These are phyloP conservation scores for Aphelinus atriplicis DNA, from an alignment of 1,140 invertebrate species.

Conservation along the genomic window DNA sequence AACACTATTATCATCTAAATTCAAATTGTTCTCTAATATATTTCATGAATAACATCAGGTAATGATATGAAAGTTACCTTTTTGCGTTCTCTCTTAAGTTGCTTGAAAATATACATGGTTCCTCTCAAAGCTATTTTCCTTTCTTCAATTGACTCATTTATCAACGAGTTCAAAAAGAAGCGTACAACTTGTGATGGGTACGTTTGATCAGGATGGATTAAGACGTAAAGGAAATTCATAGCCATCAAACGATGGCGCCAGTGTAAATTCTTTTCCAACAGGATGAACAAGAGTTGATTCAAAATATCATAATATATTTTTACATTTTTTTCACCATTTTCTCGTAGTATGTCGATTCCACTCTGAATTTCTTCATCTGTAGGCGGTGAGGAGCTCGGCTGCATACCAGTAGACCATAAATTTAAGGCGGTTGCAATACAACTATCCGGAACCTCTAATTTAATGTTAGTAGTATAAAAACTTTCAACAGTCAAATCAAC, in stretches of 20 bases:
- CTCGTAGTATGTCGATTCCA: constrained; percentile 58
- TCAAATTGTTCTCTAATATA: no score
- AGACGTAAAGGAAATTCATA: constrained; percentile 75
- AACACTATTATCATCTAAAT: neutral
- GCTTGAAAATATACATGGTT: constrained; percentile 76
- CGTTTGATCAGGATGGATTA: constrained; percentile 77
- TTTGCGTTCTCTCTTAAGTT: constrained; percentile 76
- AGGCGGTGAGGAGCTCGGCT: constrained; percentile 54
- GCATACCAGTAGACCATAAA: constrained; percentile 57
- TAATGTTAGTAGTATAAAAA: constrained; percentile 67
- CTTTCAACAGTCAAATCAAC: no score
- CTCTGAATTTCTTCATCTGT: constrained; percentile 57
- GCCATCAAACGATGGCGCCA: constrained; percentile 84
- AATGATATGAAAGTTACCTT: constrained; percentile 48
- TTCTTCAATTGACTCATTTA: constrained; percentile 81
- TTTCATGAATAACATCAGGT: no score
- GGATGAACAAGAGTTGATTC: constrained; percentile 71
- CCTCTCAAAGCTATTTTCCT: constrained; percentile 75
- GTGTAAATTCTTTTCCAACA: constrained; percentile 77
- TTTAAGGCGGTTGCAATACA: constrained; percentile 66
- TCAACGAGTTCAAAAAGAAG: constrained; percentile 74
- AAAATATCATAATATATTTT: constrained; percentile 72
- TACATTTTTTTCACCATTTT: constrained; percentile 64
- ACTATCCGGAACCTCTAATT: constrained; percentile 66
- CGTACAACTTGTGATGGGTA: constrained; percentile 73